Base-by-base conservation (phyloP, 2,797 vertebrate species). In the Gallirallus australis region DNA sequence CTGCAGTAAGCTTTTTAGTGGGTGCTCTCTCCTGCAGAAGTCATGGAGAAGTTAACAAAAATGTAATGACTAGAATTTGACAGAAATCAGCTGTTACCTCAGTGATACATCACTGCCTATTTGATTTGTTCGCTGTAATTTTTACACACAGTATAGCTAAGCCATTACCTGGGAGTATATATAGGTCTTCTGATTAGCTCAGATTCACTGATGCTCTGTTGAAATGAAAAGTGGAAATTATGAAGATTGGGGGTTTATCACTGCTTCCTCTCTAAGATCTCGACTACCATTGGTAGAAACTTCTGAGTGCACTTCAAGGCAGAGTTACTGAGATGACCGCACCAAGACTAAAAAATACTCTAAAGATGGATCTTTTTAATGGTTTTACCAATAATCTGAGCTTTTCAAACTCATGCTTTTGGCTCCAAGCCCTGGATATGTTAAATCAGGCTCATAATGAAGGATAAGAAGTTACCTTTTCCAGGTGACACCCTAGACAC, bases 401-500 rank as follows among this genome's bases (percentile, higher is more conserved):
- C 35, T 83, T 82, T 90, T 19, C 47, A 56, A 76, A 88, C 30
- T 78, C 37, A 54, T 40, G 37, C 35, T 52, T 57, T 91, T 82
- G 61, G 47, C 56, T 59, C 37, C 52, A 82, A 79, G n/a, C 14
- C 9, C 47, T 79, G 63, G 20, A 12, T 92, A 56, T 79, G 94
- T 91, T 92, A 91, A 91, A 84, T 56, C 39, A 72, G 27, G n/a
- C 47, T 90, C 14, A 19, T 72, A 86, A 73, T 79, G 68, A 93
- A 37, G 66, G 71, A 89, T 89, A 83, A 56, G 66, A 95, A 40
- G 81, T 89, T 91, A 70, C 78, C 31, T 90, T 84, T 96, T 82
- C 23, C 57, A 82, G 64, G 64, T 92, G 89, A 77, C 86, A 79
- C n/a, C n/a, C 14, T 83, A 83, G 82, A 89, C 23, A 35, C 63